Conservation (phyloP, 2,113 vertebrate species). For the Chamaetylas fuelleborni region DNA sequence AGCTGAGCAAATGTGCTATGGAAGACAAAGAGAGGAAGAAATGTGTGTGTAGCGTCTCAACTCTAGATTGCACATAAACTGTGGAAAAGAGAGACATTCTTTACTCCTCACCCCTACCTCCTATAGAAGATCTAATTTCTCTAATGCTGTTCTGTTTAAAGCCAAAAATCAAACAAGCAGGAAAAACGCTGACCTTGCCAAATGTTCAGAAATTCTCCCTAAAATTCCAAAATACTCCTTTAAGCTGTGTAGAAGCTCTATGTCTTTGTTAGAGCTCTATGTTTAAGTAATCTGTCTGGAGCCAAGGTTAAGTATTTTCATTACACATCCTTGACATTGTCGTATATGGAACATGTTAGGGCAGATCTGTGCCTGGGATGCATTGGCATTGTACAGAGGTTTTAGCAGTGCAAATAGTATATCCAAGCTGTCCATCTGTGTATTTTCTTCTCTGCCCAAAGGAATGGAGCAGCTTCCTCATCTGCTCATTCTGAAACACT, state of each 20-base stretch:
- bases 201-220: neutral
- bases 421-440: neutral
- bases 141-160: neutral
- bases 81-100: neutral
- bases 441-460: neutral
- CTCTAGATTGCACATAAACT: neutral
- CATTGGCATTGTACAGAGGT: neutral
- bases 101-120: neutral
- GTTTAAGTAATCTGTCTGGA: neutral
- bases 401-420: neutral
- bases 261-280: neutral
- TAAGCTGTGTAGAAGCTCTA: neutral
- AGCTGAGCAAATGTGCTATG: conserved; percentile 11
- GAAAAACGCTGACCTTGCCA: neutral
- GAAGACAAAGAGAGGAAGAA: neutral
- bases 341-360: neutral
- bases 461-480: neutral
- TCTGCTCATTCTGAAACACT: neutral
- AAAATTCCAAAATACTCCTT: neutral
- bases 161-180: neutral
- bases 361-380: neutral
- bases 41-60: neutral
- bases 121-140: neutral
- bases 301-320: neutral
- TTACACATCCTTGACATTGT: neutral